Evolutionary conservation across 2,797 vertebrate species (phyloP).

Genomic region (Hypotaenidia philippensis): DNA sequence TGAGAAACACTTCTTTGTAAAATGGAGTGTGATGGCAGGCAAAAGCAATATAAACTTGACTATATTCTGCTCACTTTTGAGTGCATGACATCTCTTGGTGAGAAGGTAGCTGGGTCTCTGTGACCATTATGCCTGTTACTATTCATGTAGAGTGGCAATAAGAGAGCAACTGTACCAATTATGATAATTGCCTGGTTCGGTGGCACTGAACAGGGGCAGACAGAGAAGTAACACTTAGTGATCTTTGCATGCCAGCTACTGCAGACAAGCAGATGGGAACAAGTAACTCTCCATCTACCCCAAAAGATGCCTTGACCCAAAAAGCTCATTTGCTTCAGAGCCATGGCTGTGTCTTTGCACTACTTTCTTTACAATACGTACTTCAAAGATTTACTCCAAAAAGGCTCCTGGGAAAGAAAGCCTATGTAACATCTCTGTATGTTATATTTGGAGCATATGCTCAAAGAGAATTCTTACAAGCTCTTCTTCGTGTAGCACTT

Average conservation of each 20-base stretch:
- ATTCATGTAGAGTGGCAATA: background rate
- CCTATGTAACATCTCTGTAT: background rate
- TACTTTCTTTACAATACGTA: background rate
- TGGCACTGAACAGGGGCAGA: background rate
- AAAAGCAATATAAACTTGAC: background rate
- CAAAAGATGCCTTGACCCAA: background rate
- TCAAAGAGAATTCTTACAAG: slow-evolving; percentile 15
- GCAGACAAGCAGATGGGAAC: background rate
- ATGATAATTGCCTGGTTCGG: background rate
- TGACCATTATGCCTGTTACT: background rate
- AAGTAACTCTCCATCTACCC: background rate
- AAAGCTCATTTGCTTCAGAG: background rate
- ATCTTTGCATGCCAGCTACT: background rate
- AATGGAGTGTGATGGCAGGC: background rate
- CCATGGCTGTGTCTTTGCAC: background rate
- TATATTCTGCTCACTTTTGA: background rate
- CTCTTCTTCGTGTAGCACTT: slow-evolving; percentile 27
- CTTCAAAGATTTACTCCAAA: slow-evolving; percentile 5
- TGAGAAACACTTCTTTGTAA: background rate
- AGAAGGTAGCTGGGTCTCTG: background rate
- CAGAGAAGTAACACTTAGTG: background rate
- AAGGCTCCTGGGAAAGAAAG: background rate
- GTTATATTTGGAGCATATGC: slow-evolving; percentile 25
- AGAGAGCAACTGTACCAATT: background rate
- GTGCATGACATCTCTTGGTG: background rate